A percentile compares a stretch with the other conserved stretches of the same genome.
phyloP scores from a whole-genome alignment of 2,888 invertebrate genomes.

The Cistogaster globosa region DNA sequence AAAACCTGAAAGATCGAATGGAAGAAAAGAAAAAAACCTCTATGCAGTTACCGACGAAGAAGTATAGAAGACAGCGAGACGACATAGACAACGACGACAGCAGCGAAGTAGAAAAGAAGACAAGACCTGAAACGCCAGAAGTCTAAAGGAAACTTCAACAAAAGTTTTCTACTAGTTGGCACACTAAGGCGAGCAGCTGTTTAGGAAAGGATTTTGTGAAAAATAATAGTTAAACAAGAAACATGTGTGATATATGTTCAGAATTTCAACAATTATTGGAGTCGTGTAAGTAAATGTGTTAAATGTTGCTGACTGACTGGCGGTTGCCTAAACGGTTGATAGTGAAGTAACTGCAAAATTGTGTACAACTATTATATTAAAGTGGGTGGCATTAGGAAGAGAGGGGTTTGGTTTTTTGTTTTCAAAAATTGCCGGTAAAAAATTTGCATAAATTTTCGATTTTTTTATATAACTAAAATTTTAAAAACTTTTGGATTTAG shows the following conservation, averaged over 20 bases:
- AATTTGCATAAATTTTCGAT: not conserved
- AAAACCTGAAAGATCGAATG: conserved; percentile 60
- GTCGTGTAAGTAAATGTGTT: conserved; percentile 87
- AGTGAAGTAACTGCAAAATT: conserved; percentile 16
- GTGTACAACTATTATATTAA: conserved; percentile 25
- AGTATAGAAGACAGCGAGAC: conserved; percentile 65
- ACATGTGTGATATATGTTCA: conserved; percentile 97
- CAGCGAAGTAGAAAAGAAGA: conserved; percentile 68
- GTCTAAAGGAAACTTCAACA: conserved; percentile 42
- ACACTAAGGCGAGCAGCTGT: conserved; percentile 47
- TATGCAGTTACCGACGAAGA: conserved; percentile 71
- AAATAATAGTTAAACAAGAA: conserved; percentile 71
- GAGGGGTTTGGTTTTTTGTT: not conserved
- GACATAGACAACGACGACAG: conserved; percentile 62
- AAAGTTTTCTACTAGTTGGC: conserved; percentile 38
- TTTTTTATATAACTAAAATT: no score
- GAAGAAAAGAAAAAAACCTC: conserved; percentile 69
- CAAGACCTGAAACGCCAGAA: conserved; percentile 64
- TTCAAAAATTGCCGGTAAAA: conserved; percentile 58
- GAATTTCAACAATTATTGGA: conserved; percentile 96
- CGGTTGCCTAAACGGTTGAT: conserved; percentile 27
- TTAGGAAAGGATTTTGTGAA: conserved; percentile 35
- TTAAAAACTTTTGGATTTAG: no score
- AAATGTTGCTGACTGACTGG: not conserved
- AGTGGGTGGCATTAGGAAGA: conserved; percentile 44